Percentiles rank a stretch among this genome's conserved stretches.
These are phyloP conservation scores for Hirundo rustica DNA, from an alignment of 2,797 vertebrate species.

Conservation along the genomic window DNA sequence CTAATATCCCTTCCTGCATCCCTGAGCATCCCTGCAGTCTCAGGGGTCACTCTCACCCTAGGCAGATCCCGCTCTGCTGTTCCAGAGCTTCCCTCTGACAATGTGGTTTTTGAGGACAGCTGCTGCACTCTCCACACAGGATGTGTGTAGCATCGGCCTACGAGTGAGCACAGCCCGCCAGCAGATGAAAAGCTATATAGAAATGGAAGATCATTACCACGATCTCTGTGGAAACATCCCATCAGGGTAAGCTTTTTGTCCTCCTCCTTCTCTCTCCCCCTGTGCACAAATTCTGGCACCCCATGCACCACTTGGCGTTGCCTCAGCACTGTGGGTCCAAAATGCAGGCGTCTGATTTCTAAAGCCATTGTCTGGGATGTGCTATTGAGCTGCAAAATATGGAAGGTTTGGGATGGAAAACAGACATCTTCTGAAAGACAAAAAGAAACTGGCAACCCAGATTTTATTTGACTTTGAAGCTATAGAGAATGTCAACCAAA, in stretches of 20 bases:
- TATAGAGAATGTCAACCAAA: conserved; percentile 13
- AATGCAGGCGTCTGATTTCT: conserved; percentile 42
- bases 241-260: conserved; percentile 37
- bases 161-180: accelerated
- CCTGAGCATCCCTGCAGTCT: not conserved
- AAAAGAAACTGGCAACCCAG: conserved; percentile 44
- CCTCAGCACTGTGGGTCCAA: conserved; percentile 35
- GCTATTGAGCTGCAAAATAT: conserved; percentile 43
- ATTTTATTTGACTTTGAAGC: conserved; percentile 38
- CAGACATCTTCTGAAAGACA: conserved; percentile 40
- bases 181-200: not conserved
- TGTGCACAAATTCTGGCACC: conserved; percentile 53
- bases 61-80: accelerated
- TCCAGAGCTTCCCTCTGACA: not conserved
- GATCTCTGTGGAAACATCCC: conserved; percentile 60
- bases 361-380: conserved; percentile 50
- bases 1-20: not conserved
- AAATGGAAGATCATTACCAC: conserved; percentile 50
- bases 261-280: not conserved
- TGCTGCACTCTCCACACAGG: not conserved
- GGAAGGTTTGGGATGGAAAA: conserved; percentile 46
- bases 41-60: not conserved
- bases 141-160: not conserved
- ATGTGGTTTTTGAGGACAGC: not conserved
- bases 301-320: not conserved